These are phyloP conservation scores for Sycobia sp. DNA, from an alignment of 1,140 invertebrate genomes.

Conservation along the genomic window DNA sequence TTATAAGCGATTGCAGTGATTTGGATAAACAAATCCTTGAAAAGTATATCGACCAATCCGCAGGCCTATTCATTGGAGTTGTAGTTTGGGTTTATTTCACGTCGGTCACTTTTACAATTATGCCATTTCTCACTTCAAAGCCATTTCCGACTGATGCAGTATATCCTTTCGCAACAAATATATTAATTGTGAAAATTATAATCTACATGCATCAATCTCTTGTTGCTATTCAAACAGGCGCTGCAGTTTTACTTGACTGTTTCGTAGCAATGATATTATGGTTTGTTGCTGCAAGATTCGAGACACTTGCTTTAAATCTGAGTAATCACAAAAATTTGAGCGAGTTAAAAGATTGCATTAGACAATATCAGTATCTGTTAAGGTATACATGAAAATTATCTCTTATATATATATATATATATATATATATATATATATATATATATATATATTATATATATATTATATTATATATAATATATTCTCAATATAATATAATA, in stretches of 20 bases:
- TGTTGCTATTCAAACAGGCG: slow-evolving; percentile 31
- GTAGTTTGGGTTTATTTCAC: slow-evolving; percentile 33
- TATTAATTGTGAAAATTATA: slow-evolving; percentile 21
- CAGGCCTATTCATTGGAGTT: slow-evolving; percentile 27
- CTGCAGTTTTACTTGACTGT: slow-evolving; percentile 35
- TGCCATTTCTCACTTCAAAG: slow-evolving; percentile 30
- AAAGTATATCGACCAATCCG: slow-evolving; percentile 33
- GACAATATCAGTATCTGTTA: slow-evolving; percentile 32
- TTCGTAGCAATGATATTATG: slow-evolving; percentile 35
- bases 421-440: too few species aligned
- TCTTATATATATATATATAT: too few species aligned
- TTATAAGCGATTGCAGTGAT: slow-evolving; percentile 18
- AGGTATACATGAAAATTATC: too few species aligned
- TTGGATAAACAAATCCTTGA: slow-evolving; percentile 32
- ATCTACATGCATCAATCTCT: slow-evolving; percentile 39
- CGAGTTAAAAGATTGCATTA: slow-evolving; percentile 27
- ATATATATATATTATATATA: too few species aligned
- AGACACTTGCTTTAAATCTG: slow-evolving; percentile 33
- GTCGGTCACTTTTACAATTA: slow-evolving; percentile 19
- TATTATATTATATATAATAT: not conserved
- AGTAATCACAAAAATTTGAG: slow-evolving; percentile 5
- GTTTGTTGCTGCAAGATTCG: slow-evolving; percentile 37
- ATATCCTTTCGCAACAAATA: slow-evolving; percentile 40
- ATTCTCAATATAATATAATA: too few species aligned
- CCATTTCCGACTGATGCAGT: slow-evolving; percentile 37